Conservation (phyloP, 2,888 invertebrate genomes). For the Acleris laterana region DNA sequence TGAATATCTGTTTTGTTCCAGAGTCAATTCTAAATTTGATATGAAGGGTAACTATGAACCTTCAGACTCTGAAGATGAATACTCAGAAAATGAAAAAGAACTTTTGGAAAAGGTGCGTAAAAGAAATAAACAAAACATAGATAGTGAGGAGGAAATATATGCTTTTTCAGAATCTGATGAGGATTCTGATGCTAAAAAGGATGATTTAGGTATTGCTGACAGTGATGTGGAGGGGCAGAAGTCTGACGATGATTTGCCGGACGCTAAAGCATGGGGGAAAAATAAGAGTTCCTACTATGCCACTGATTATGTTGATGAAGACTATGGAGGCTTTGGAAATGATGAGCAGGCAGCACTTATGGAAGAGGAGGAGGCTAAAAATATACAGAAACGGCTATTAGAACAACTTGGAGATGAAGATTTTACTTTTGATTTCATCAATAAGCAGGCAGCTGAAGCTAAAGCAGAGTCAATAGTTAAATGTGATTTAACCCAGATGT, state of each 20-base stretch:
- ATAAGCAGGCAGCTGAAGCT: slow-evolving; percentile 64
- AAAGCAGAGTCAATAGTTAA: slow-evolving; percentile 86
- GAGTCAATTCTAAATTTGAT: slow-evolving; percentile 70
- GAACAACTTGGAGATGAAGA: slow-evolving; percentile 92
- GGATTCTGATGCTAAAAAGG: slow-evolving; percentile 72
- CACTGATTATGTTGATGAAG: slow-evolving; percentile 95
- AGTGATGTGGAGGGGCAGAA: slow-evolving; percentile 92
- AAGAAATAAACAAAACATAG: slow-evolving; percentile 77
- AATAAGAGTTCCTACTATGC: slow-evolving; percentile 91
- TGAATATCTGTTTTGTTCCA: slow-evolving; percentile 51
- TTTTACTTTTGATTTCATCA: slow-evolving; percentile 86
- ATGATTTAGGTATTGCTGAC: slow-evolving; percentile 82
- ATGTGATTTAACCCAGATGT: slow-evolving; percentile 90
- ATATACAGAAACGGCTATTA: slow-evolving; percentile 90
- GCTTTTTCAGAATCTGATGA: slow-evolving; percentile 83
- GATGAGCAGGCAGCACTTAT: slow-evolving; percentile 89
- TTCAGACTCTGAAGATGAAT: slow-evolving; percentile 90
- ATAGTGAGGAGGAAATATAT: slow-evolving; percentile 87
- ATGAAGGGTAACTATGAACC: slow-evolving; percentile 85
- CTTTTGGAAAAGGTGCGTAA: slow-evolving; percentile 86
- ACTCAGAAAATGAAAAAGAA: slow-evolving; percentile 86
- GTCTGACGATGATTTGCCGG: slow-evolving; percentile 88
- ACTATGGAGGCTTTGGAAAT: slow-evolving; percentile 88
- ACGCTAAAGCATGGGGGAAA: slow-evolving; percentile 95
- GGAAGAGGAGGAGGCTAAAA: slow-evolving; percentile 93